Conservation (phyloP, 2,797 vertebrate genomes). For the Pitangus sulphuratus region DNA sequence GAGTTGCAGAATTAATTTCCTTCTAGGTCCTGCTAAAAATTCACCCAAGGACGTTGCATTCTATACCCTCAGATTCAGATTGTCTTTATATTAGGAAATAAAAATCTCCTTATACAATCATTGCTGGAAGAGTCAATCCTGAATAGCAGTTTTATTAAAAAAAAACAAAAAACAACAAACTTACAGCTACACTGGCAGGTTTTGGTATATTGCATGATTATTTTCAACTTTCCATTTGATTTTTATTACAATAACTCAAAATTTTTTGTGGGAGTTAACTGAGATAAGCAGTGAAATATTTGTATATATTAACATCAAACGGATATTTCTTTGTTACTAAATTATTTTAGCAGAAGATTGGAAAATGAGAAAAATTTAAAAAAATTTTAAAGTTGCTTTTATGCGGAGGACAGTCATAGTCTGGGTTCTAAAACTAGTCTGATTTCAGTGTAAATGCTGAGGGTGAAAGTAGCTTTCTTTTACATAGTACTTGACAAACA, state of each 20-base stretch:
- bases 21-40: neutral
- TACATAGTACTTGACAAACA: neutral
- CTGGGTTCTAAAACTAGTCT: neutral
- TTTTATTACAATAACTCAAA: neutral
- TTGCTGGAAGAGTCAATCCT: neutral
- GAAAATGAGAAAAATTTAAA: neutral
- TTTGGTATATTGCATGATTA: neutral
- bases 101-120: neutral
- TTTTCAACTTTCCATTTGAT: neutral
- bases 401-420: neutral
- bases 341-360: neutral
- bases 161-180: neutral
- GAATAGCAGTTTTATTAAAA: neutral
- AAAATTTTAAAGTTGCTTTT: neutral
- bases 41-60: neutral
- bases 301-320: neutral
- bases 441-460: neutral
- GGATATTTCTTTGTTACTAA: neutral
- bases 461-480: neutral
- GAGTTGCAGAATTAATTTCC: conserved; percentile 33
- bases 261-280: neutral
- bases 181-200: neutral
- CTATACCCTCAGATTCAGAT: neutral
- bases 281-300: neutral
- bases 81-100: neutral